Conservation (phyloP, 2,888 invertebrate species). For the Cataglyphis cursor region DNA sequence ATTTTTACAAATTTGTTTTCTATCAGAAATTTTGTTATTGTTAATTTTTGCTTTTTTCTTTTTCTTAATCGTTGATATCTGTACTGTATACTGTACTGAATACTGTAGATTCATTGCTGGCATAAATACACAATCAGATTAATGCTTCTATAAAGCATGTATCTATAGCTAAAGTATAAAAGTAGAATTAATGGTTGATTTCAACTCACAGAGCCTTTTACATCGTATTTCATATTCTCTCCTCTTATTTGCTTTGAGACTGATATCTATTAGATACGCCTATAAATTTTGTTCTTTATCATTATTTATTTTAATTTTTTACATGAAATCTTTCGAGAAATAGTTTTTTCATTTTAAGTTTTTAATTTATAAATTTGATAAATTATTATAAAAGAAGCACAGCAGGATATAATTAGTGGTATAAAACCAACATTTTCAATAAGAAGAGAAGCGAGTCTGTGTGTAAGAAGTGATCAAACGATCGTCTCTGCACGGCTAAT, state of each 20-base stretch:
- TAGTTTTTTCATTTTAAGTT: constrained; percentile 37
- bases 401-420: constrained; percentile 8
- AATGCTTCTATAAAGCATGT: constrained; percentile 23
- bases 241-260: constrained; percentile 1
- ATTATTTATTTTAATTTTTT: constrained; percentile 58
- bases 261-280: background rate
- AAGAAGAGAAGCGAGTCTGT: constrained; percentile 7
- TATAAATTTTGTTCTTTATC: constrained; percentile 10
- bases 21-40: background rate
- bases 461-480: constrained; percentile 31
- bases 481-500: constrained; percentile 36
- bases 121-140: background rate
- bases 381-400: background rate
- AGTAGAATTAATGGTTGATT: constrained; percentile 15
- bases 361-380: constrained; percentile 26
- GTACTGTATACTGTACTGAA: no score
- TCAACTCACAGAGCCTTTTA: background rate
- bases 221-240: background rate
- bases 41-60: background rate
- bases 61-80: background rate
- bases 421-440: constrained; percentile 8
- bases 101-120: constrained; percentile 16
- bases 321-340: constrained; percentile 55
- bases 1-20: background rate
- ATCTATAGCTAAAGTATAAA: constrained; percentile 25